A percentile compares a stretch with the other conserved stretches of the same genome.
Conservation (phyloP, 2,888 invertebrate species). For the Lasioglossum villosulum region DNA sequence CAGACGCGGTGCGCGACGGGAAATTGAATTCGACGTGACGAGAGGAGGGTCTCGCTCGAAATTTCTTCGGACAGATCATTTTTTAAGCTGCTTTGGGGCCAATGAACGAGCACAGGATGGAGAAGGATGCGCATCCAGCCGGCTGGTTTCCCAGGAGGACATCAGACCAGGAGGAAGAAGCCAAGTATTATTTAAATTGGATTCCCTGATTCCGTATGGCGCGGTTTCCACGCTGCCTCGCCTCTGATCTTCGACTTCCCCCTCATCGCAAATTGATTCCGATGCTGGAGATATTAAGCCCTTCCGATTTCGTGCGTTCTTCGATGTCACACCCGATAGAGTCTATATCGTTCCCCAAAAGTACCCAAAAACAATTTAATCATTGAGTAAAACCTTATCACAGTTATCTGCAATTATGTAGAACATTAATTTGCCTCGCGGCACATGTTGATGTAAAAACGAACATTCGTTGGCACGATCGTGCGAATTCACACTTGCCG, state of each 20-base stretch:
- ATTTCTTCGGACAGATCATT: conserved; percentile 67
- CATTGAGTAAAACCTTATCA: not conserved
- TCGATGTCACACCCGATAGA: not conserved
- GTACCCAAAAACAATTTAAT: not conserved
- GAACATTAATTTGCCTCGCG: not conserved
- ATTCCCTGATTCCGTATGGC: conserved; percentile 72
- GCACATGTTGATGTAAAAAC: not conserved
- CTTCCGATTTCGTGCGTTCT: not conserved
- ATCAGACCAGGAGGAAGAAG: conserved; percentile 32
- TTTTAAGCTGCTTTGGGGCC: conserved; percentile 69
- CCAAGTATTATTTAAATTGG: conserved; percentile 77
- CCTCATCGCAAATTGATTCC: conserved; percentile 35
- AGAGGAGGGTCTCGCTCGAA: conserved; percentile 39
- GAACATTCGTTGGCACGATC: not conserved
- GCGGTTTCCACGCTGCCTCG: conserved; percentile 60
- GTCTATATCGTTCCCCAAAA: not conserved
- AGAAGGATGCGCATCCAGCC: conserved; percentile 39
- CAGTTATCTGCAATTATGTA: no score
- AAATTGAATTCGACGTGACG: conserved; percentile 59
- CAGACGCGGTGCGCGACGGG: conserved; percentile 25
- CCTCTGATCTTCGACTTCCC: conserved; percentile 63
- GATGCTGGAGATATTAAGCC: conserved; percentile 39
- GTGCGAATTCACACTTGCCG: not conserved
- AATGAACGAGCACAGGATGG: conserved; percentile 47
- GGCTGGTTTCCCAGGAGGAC: conserved; percentile 53